Percentiles rank a stretch among this genome's conserved stretches.
These are phyloP conservation scores for mouse (Mus musculus) DNA, from an alignment of 2,113 vertebrate species.

Conservation along the genomic window DNA sequence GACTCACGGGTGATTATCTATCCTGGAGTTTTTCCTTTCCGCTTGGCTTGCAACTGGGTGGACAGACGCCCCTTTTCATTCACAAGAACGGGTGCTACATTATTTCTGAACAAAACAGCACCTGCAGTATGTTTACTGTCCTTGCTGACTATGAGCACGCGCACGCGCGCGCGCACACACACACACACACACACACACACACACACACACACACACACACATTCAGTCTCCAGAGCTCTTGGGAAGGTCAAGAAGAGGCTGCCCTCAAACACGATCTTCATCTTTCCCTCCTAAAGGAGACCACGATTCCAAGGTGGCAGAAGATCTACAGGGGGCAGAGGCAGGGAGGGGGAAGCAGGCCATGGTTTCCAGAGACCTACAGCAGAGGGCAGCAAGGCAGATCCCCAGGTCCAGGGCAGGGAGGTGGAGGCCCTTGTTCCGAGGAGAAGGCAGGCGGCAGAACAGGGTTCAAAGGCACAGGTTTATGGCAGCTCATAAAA, in stretches of 20 bases:
- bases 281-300: neutral
- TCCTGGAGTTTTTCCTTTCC: conserved; percentile 13
- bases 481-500: conserved; percentile 77
- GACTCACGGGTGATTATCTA: neutral
- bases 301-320: neutral
- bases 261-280: neutral
- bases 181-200: neutral
- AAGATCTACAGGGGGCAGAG: neutral
- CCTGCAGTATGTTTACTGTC: neutral
- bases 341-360: neutral
- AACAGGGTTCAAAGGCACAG: conserved; percentile 71
- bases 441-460: neutral
- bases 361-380: neutral
- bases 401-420: neutral
- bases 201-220: accelerated
- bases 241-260: neutral
- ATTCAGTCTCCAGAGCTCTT: neutral
- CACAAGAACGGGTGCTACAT: neutral
- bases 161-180: neutral
- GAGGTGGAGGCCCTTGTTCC: neutral
- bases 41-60: neutral
- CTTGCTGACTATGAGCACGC: neutral
- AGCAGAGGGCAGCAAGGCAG: neutral
- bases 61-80: neutral
- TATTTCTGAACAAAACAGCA: neutral